These are phyloP conservation scores for Alloplasta piceator DNA, from an alignment of 2,888 invertebrate species.

Conservation along the genomic window DNA sequence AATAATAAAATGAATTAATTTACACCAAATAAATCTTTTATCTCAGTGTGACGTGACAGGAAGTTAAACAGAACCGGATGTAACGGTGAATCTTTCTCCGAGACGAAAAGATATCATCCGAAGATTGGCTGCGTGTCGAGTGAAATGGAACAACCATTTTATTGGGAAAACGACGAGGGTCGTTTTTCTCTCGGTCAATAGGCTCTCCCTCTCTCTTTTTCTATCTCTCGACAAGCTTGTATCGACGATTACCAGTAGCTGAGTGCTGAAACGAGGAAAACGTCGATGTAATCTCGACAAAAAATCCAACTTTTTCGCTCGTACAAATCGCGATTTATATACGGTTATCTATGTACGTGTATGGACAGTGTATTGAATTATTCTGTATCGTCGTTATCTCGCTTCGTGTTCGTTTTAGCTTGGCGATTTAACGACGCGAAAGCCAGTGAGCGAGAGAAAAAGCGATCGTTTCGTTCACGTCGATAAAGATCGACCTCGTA, in stretches of 20 bases:
- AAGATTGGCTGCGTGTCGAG: background rate
- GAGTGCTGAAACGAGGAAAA: background rate
- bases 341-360: background rate
- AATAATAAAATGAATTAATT: too few species aligned
- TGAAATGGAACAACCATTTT: constrained; percentile 12
- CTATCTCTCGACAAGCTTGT: background rate
- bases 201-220: constrained; percentile 1
- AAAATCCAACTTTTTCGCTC: background rate
- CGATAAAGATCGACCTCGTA: constrained; percentile 53
- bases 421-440: constrained; percentile 24
- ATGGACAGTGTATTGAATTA: constrained; percentile 13
- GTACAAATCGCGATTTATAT: constrained; percentile 2
- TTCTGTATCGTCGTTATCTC: constrained; percentile 29
- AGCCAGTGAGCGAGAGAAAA: constrained; percentile 19
- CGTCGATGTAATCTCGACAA: constrained; percentile 24
- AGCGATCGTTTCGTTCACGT: constrained; percentile 3
- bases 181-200: background rate
- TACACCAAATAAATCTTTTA: too few species aligned
- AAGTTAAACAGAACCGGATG: background rate
- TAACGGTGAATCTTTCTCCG: background rate
- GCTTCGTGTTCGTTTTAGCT: constrained; percentile 18
- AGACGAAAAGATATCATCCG: constrained; percentile 1
- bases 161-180: background rate
- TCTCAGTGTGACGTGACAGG: too few species aligned
- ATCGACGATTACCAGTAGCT: constrained; percentile 2